Base-by-base conservation (phyloP, 2,113 vertebrate species). In the Etheostoma spectabile region DNA sequence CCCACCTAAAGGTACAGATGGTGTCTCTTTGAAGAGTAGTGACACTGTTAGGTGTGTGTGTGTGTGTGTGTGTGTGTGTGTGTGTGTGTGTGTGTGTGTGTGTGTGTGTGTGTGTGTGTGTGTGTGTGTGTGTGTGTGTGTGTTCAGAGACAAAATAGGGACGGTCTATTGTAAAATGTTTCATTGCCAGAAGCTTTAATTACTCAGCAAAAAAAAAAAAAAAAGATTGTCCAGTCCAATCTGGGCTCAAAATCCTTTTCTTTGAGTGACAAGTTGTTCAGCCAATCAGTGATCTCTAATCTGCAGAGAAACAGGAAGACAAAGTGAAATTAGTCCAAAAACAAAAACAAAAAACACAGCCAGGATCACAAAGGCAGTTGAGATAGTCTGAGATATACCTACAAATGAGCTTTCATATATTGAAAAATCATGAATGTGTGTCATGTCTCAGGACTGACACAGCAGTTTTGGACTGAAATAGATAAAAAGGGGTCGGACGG, bases 261-360 rank as follows among this genome's bases (percentile, higher is more conserved):
- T 49, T 55, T 35, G 13, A 53, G 22, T 38, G 51, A 48, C 18
- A 61, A 1, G 42, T 73, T 45, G 8, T 48, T 61, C 35, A 42
- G 33, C 70, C 71, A 42, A 48, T 68, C 52, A 19, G 51, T 14
- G 19, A 63, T 6, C 35, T 18, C 48, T 33, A 68, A 64, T 81
- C 93, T 94, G 90, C 62, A 90, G 84, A 63, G 64, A 68, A 11
- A 85, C 18, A 67, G 66, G 35, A 69, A 46, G n/a, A 80, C 6
- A 76, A 6, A 74, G 27, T 6, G 12, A 51, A 66, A 87, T 89
- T 68, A 88, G 57, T 61, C 24, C 11, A 48, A 7, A 49, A 67
- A 21, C n/a, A n/a, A n/a, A 51, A 46, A 46, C 61, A 2, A n/a
- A 19, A 15, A 38, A 57, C 70, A 59, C 27, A 64, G 57, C 21